Evolutionary conservation across 2,888 invertebrate genomes (phyloP).

Genomic region (Dilophus febrilis): DNA sequence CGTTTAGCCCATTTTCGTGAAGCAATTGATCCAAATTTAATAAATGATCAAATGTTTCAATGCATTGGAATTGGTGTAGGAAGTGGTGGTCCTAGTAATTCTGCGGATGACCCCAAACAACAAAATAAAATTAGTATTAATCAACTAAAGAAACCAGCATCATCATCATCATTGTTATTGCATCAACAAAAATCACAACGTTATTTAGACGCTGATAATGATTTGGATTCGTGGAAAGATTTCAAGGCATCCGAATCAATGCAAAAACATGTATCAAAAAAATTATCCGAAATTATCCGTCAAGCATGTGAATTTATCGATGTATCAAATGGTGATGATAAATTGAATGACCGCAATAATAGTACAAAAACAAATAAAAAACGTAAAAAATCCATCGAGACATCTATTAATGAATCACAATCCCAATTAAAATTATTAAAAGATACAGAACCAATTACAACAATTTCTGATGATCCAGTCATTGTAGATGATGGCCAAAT

Average conservation of each 20-base stretch:
- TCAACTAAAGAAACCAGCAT: neutral
- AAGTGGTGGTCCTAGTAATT: neutral
- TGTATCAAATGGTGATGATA: no score
- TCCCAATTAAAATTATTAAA: constrained; percentile 4
- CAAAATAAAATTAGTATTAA: neutral
- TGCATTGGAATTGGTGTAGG: no score
- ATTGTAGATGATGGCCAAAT: no score
- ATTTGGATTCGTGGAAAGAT: neutral
- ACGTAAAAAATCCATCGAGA: no score
- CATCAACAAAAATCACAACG: constrained; percentile 8
- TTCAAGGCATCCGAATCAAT: constrained; percentile 7
- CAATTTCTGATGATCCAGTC: constrained; percentile 2
- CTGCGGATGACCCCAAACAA: neutral
- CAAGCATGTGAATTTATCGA: constrained; percentile 7
- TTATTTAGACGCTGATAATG: constrained; percentile 3
- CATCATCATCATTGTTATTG: no score
- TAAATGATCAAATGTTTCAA: constrained; percentile 5
- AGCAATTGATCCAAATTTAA: constrained; percentile 6
- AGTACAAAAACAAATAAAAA: constrained; percentile 1
- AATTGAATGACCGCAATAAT: no score
- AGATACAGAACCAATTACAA: constrained; percentile 5
- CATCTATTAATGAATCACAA: neutral
- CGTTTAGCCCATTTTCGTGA: constrained; percentile 4
- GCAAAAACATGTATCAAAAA: constrained; percentile 9
- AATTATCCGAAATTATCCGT: constrained; percentile 6